These are phyloP conservation scores for Pogonomyrmex barbatus DNA, from an alignment of 1,140 invertebrate species.

Conservation along the genomic window DNA sequence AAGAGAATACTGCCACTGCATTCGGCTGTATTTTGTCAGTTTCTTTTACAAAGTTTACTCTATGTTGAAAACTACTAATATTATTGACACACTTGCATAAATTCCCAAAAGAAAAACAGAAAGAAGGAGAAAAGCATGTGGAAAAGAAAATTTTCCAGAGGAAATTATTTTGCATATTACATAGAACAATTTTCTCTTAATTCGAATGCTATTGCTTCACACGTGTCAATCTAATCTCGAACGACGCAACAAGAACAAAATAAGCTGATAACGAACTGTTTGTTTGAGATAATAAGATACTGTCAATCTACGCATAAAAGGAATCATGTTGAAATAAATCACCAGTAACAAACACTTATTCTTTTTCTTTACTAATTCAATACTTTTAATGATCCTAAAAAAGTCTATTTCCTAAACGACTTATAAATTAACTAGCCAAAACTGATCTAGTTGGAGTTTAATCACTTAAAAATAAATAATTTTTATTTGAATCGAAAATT, in stretches of 20 bases:
- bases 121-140: constrained; percentile 30
- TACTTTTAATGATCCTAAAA: neutral
- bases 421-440: neutral
- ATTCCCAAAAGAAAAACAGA: constrained; percentile 47
- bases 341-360: neutral
- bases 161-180: constrained; percentile 28
- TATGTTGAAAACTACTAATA: constrained; percentile 41
- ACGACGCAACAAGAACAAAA: constrained; percentile 50
- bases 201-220: constrained; percentile 75
- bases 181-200: constrained; percentile 9
- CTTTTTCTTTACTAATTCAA: neutral
- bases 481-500: neutral
- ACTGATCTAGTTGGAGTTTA: neutral
- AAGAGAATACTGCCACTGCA: constrained; percentile 25
- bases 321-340: neutral
- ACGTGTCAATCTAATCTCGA: constrained; percentile 52
- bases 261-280: constrained; percentile 28
- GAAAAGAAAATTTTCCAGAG: constrained; percentile 14
- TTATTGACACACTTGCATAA: constrained; percentile 50
- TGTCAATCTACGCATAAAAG: neutral
- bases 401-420: neutral
- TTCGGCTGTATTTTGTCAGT: constrained; percentile 14
- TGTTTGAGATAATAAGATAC: constrained; percentile 8
- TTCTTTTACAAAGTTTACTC: constrained; percentile 20
- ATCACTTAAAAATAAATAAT: neutral